Conservation (phyloP, 2,888 invertebrate species). For the Pseudeuparius sepicola region DNA sequence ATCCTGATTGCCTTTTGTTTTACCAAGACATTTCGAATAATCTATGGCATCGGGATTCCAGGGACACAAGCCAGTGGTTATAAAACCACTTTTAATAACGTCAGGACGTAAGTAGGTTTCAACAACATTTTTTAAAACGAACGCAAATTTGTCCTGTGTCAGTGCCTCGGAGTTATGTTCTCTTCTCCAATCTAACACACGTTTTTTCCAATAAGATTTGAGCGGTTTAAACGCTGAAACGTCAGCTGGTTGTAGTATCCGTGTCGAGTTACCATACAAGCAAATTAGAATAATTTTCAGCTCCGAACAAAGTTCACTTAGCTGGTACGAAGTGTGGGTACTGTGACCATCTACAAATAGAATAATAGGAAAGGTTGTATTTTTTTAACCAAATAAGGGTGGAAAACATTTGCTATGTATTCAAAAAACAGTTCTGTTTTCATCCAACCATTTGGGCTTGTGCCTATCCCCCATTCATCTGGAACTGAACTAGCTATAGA, state of each 20-base stretch:
- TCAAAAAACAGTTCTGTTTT: too few species aligned
- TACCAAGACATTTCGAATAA: too few species aligned
- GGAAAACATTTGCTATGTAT: neutral
- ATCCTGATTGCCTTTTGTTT: too few species aligned
- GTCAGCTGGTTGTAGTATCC: too few species aligned
- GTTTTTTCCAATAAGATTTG: constrained; percentile 3
- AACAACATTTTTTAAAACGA: constrained; percentile 13
- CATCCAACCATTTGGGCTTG: too few species aligned
- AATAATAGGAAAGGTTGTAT: constrained; percentile 3
- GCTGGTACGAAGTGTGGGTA: constrained; percentile 1
- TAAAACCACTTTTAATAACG: constrained; percentile 13
- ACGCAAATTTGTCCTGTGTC: constrained; percentile 15
- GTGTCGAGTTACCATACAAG: constrained; percentile 1
- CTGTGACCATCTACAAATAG: constrained; percentile 6
- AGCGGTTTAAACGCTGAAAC: constrained; percentile 2
- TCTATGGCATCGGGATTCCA: constrained; percentile 10
- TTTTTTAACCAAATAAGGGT: neutral
- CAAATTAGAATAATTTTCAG: constrained; percentile 2
- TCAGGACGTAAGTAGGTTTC: constrained; percentile 13
- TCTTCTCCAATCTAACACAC: constrained; percentile 1
- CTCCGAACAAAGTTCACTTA: constrained; percentile 4
- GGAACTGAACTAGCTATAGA: constrained; percentile 1
- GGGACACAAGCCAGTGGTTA: constrained; percentile 11
- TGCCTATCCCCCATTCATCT: too few species aligned
- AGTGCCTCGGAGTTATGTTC: constrained; percentile 14